A percentile compares a stretch with the other conserved stretches of the same genome.
phyloP scores from a whole-genome alignment of 2,888 invertebrate species.

The Mechanitis mazaeus region DNA sequence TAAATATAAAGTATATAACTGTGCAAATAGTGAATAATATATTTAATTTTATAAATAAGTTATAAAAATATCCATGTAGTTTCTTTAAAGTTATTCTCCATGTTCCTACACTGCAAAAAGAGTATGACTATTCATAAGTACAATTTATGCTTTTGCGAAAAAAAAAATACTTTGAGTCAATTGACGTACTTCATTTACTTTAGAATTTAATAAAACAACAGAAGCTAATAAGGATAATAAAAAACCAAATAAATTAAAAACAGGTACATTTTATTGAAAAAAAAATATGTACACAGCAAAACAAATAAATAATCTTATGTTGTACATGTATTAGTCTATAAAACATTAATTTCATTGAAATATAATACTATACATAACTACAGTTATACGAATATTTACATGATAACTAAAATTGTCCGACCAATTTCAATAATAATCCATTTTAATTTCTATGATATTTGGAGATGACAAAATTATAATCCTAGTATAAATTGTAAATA shows the following conservation, averaged over 20 bases:
- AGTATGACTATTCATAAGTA: too few relatives aligned
- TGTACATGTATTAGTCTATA: constrained; percentile 74
- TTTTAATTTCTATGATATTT: constrained; percentile 65
- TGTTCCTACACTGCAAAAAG: too few relatives aligned
- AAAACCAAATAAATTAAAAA: constrained; percentile 59
- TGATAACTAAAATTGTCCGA: constrained; percentile 68
- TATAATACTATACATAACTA: constrained; percentile 77
- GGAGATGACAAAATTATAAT: constrained; percentile 60
- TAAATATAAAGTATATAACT: too few relatives aligned
- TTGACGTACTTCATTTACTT: too few relatives aligned
- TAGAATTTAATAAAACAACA: neutral
- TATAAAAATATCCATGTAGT: too few relatives aligned
- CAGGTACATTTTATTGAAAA: constrained; percentile 77
- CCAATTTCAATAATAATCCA: constrained; percentile 66
- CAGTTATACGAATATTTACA: constrained; percentile 69
- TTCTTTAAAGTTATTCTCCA: too few relatives aligned
- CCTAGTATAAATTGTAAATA: constrained; percentile 65
- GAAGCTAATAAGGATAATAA: constrained; percentile 13
- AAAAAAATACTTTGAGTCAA: too few relatives aligned
- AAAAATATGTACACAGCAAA: constrained; percentile 77
- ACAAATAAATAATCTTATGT: constrained; percentile 77
- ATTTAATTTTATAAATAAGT: too few relatives aligned
- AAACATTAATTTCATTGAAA: constrained; percentile 77
- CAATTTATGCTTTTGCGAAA: too few relatives aligned
- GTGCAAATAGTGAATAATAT: too few relatives aligned